phyloP scores from a whole-genome alignment of 2,113 vertebrate species.

The Xenopus laevis region DNA sequence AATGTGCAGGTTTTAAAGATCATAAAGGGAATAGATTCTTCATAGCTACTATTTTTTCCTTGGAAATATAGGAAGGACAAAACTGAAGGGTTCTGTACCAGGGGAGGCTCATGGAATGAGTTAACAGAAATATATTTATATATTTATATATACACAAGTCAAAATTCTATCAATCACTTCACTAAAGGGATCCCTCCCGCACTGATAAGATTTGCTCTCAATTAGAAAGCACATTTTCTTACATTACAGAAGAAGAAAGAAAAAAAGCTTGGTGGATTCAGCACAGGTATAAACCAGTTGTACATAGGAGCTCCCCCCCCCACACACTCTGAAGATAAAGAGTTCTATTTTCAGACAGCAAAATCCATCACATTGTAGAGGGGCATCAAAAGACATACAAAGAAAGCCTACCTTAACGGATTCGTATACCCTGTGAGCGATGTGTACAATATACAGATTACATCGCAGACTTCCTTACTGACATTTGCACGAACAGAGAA shows the following conservation, averaged over 20 bases:
- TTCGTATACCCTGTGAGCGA: slow-evolving; percentile 14
- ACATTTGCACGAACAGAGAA: slow-evolving; percentile 25
- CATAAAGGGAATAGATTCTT: slow-evolving; percentile 54
- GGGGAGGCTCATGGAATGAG: slow-evolving; percentile 27
- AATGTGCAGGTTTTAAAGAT: slow-evolving; percentile 43
- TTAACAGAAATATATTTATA: slow-evolving; percentile 41
- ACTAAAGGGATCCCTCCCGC: slow-evolving; percentile 16
- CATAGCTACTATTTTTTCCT: slow-evolving; percentile 60
- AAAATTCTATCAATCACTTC: slow-evolving; percentile 42
- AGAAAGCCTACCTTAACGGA: neutral
- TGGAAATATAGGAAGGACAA: slow-evolving; percentile 7
- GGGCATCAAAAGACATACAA: slow-evolving; percentile 23
- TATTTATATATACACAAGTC: slow-evolving; percentile 45
- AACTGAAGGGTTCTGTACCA: slow-evolving; percentile 13
- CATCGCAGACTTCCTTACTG: slow-evolving; percentile 12
- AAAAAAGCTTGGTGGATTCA: slow-evolving; percentile 18
- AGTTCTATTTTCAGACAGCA: slow-evolving; percentile 33
- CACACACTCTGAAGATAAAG: slow-evolving; percentile 12
- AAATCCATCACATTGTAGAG: slow-evolving; percentile 29
- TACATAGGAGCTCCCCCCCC: slow-evolving; percentile 10
- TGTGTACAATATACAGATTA: slow-evolving; percentile 30
- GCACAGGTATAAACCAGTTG: slow-evolving; percentile 28
- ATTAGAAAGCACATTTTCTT: slow-evolving; percentile 16
- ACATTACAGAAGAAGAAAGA: slow-evolving; percentile 28
- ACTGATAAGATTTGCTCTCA: slow-evolving; percentile 14